A percentile compares a stretch with the other conserved stretches of the same genome.
Evolutionary conservation across 2,113 vertebrate species (phyloP).

Genomic region (Hassar affinis): DNA sequence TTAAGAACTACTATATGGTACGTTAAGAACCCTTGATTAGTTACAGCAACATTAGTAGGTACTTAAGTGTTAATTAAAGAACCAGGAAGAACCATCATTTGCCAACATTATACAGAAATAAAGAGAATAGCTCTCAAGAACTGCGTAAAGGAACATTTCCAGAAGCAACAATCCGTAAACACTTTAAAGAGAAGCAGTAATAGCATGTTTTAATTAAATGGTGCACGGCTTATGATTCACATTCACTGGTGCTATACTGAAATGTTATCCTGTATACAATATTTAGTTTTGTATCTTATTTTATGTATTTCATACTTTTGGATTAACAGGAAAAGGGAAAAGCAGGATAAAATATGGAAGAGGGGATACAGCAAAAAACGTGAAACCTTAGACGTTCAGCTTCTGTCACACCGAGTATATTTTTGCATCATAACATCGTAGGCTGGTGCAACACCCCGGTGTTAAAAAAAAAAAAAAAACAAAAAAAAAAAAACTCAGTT

Average conservation of each 20-base stretch:
- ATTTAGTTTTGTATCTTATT: not conserved
- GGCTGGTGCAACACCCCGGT: constrained; percentile 1
- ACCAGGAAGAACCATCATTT: too few relatives aligned
- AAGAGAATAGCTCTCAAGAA: not conserved
- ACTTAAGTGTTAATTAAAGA: not conserved
- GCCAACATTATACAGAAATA: not conserved
- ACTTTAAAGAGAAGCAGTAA: not conserved
- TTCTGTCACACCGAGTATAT: constrained; percentile 21
- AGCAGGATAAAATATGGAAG: not conserved
- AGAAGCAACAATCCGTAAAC: not conserved
- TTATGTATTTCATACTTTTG: not conserved
- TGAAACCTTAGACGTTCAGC: constrained; percentile 5
- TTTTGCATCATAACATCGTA: constrained; percentile 11
- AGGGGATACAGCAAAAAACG: not conserved
- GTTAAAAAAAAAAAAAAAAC: not conserved
- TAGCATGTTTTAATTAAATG: not conserved
- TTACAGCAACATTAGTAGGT: too few relatives aligned
- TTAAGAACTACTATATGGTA: too few relatives aligned
- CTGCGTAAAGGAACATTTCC: not conserved
- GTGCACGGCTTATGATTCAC: not conserved
- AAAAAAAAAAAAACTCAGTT: not conserved
- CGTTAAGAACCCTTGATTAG: too few relatives aligned
- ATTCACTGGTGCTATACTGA: not conserved
- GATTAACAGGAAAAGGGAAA: not conserved
- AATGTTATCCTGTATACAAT: not conserved